Evolutionary conservation across 2,888 invertebrate genomes (phyloP).

Genomic region (Platynereis dumerilii): DNA sequence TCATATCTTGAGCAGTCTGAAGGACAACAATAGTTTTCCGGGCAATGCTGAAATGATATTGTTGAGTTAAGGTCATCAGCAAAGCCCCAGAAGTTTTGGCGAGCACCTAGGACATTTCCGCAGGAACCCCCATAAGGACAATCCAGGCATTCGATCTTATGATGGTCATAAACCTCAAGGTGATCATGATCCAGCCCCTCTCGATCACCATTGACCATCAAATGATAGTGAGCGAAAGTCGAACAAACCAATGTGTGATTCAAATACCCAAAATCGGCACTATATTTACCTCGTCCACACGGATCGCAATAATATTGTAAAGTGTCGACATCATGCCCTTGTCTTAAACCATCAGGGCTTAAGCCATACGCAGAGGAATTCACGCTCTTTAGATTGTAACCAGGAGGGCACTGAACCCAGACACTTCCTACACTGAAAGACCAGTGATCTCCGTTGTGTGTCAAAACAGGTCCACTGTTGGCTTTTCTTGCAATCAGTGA

Average conservation of each 20-base stretch:
- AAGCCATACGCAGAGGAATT: conserved; percentile 26
- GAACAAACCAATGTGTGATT: conserved; percentile 27
- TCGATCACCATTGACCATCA: conserved; percentile 25
- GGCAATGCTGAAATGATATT: conserved; percentile 29
- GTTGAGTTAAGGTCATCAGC: neutral
- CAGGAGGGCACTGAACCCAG: conserved; percentile 30
- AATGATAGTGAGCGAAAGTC: conserved; percentile 22
- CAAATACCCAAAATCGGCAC: conserved; percentile 28
- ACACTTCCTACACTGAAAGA: conserved; percentile 26
- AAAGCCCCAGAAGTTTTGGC: conserved; percentile 34
- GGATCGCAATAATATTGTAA: conserved; percentile 33
- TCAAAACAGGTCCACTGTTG: conserved; percentile 25
- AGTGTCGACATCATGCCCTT: conserved; percentile 32
- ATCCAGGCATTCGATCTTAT: conserved; percentile 29
- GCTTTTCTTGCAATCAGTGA: conserved; percentile 12
- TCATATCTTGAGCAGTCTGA: conserved; percentile 20
- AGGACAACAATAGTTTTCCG: conserved; percentile 28
- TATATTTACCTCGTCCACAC: conserved; percentile 30
- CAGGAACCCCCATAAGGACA: conserved; percentile 34
- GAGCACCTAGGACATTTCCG: conserved; percentile 17
- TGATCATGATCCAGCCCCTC: conserved; percentile 19
- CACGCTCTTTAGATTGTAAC: conserved; percentile 27
- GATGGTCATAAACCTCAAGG: conserved; percentile 21
- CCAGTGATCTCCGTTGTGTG: conserved; percentile 30
- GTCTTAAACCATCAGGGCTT: conserved; percentile 18